These are phyloP conservation scores for Malurus melanocephalus DNA, from an alignment of 2,113 vertebrate genomes.

Conservation along the genomic window DNA sequence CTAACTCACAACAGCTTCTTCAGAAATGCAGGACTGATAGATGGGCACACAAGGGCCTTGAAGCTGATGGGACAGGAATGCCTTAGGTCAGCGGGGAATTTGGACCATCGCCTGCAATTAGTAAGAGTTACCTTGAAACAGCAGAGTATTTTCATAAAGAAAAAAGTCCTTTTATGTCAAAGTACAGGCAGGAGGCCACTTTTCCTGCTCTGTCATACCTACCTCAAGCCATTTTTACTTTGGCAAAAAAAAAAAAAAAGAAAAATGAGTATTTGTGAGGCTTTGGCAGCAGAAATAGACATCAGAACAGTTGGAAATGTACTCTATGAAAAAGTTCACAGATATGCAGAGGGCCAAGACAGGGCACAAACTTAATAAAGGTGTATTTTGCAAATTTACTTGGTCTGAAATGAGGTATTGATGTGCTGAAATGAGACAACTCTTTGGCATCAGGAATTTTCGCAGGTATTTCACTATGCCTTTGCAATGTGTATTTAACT, in stretches of 20 bases:
- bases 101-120: neutral
- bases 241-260: neutral
- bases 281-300: neutral
- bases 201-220: neutral
- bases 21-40: neutral
- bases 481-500: neutral
- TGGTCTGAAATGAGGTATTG: neutral
- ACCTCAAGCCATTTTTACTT: neutral
- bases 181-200: neutral
- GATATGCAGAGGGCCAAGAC: neutral
- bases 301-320: neutral
- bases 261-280: neutral
- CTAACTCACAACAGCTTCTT: neutral
- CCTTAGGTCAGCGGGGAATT: neutral
- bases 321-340: neutral
- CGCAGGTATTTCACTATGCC: neutral
- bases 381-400: neutral
- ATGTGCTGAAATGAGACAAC: neutral
- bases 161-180: neutral
- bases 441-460: neutral
- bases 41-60: neutral
- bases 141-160: neutral
- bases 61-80: neutral
- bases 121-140: neutral
- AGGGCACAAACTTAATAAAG: neutral